These are phyloP conservation scores for Leptinotarsa texana DNA, from an alignment of 1,140 invertebrate genomes.

Conservation along the genomic window DNA sequence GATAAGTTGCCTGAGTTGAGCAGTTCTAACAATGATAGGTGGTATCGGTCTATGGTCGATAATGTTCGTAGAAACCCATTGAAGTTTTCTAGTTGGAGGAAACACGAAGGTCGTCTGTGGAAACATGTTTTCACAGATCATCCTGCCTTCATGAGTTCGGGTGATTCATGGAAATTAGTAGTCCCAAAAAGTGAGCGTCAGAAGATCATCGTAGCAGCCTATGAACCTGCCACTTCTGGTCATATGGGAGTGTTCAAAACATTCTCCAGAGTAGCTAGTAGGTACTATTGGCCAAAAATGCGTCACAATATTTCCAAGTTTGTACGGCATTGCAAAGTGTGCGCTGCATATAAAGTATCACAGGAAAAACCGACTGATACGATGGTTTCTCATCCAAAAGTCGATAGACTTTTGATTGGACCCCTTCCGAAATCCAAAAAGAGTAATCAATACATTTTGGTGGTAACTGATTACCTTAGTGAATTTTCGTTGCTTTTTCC, in stretches of 20 bases:
- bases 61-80: not conserved
- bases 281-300: conserved; percentile 46
- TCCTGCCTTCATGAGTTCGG: not conserved
- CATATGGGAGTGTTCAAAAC: conserved; percentile 44
- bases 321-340: conserved; percentile 38
- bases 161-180: conserved; percentile 41
- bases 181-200: conserved; percentile 33
- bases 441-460: conserved; percentile 26
- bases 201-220: conserved; percentile 26
- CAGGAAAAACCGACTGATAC: conserved; percentile 16
- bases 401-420: not conserved
- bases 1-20: too few species aligned
- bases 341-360: conserved; percentile 25
- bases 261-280: conserved; percentile 1
- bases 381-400: conserved; percentile 38
- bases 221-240: conserved; percentile 30
- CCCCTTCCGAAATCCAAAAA: conserved; percentile 7
- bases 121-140: not conserved
- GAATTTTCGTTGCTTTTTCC: conserved; percentile 27
- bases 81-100: not conserved
- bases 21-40: not conserved
- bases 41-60: not conserved
- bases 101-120: not conserved
- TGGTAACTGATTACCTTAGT: conserved; percentile 22
- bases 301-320: conserved; percentile 34